phyloP scores from a whole-genome alignment of 2,797 vertebrate species.

The Philypnodon macrostomus region DNA sequence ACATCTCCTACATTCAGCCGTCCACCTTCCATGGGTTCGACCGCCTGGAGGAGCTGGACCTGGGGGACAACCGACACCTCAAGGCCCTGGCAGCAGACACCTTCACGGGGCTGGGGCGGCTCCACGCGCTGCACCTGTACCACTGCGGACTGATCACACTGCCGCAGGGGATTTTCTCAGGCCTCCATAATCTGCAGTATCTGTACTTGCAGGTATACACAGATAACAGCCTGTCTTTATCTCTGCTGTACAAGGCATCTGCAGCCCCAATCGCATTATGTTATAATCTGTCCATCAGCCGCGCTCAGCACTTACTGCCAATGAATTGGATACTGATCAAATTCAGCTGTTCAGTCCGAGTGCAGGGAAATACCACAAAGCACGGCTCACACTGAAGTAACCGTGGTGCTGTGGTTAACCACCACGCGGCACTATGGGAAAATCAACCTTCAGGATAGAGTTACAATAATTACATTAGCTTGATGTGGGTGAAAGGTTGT shows the following conservation, averaged over 20 bases:
- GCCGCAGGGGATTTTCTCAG: slow-evolving; percentile 86
- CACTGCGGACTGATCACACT: slow-evolving; percentile 89
- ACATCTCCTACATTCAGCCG: slow-evolving; percentile 94
- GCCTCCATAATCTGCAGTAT: slow-evolving; percentile 93
- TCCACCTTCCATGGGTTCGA: slow-evolving; percentile 89
- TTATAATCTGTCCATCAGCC: slow-evolving; percentile 52
- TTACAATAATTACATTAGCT: slow-evolving; percentile 18
- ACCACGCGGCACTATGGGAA: slow-evolving; percentile 4
- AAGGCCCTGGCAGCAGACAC: slow-evolving; percentile 88
- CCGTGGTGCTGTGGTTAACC: slow-evolving; percentile 16
- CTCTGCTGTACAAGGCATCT: slow-evolving; percentile 45
- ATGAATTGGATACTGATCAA: slow-evolving; percentile 48
- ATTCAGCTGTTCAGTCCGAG: slow-evolving; percentile 37
- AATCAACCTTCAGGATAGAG: slow-evolving; percentile 1
- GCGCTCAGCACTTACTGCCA: slow-evolving; percentile 43
- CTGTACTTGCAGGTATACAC: slow-evolving; percentile 89
- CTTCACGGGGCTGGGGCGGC: slow-evolving; percentile 88
- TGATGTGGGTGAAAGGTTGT: slow-evolving; percentile 10
- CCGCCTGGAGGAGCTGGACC: slow-evolving; percentile 93
- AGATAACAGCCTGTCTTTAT: slow-evolving; percentile 36
- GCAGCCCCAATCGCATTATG: slow-evolving; percentile 44
- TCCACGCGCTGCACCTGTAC: slow-evolving; percentile 94
- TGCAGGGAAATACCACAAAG: slow-evolving; percentile 33
- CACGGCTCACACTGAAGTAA: slow-evolving; percentile 1
- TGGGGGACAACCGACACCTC: slow-evolving; percentile 92